These are phyloP conservation scores for Araneus ventricosus DNA, from an alignment of 1,140 invertebrate genomes.

Conservation along the genomic window DNA sequence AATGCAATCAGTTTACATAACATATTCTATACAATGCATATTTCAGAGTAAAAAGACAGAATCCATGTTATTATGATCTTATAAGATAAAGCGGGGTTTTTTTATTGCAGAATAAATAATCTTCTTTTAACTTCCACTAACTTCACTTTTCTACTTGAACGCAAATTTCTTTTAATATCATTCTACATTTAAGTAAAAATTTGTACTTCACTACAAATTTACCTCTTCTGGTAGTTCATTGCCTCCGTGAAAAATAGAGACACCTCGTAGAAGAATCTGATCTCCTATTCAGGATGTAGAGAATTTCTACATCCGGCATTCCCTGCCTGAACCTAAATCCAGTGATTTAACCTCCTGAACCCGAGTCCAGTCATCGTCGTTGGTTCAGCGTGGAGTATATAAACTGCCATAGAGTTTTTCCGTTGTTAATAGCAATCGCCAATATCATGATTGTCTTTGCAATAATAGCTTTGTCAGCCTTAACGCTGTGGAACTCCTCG, in stretches of 20 bases:
- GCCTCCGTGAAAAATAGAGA: background rate
- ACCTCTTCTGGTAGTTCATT: background rate
- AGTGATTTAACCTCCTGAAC: background rate
- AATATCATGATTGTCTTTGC: conserved; percentile 38
- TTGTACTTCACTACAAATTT: no score
- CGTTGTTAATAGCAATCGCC: background rate
- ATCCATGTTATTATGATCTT: no score
- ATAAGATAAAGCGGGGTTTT: no score
- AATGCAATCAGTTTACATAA: no score
- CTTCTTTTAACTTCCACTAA: background rate
- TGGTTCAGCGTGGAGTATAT: conserved; percentile 15
- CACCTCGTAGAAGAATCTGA: background rate
- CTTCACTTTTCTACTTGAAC: background rate
- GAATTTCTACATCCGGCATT: no score
- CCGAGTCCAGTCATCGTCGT: background rate
- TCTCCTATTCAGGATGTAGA: background rate
- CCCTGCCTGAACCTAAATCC: no score
- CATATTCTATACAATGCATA: no score
- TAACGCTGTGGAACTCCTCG: background rate
- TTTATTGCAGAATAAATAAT: background rate
- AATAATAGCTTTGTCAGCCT: background rate
- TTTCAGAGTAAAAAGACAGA: no score
- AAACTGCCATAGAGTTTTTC: conserved; percentile 18
- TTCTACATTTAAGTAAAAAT: background rate
- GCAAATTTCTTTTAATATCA: background rate